Evolutionary conservation across 2,888 invertebrate genomes (phyloP).

Genomic region (Antheraea yamamai): DNA sequence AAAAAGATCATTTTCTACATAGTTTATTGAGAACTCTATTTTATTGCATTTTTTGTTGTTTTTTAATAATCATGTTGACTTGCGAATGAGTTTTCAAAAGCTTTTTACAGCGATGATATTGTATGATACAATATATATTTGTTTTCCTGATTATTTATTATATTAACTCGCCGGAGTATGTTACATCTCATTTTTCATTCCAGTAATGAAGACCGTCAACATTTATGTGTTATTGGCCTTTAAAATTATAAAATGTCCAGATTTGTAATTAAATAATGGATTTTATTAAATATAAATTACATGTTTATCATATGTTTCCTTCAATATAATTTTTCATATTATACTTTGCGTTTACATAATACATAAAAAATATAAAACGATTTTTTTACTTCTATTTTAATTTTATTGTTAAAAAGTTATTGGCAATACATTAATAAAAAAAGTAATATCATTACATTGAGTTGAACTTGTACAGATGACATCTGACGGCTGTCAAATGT

Average conservation of each 20-base stretch:
- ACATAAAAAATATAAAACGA: no score
- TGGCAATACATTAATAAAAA: no score
- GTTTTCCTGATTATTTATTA: not conserved
- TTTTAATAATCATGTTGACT: conserved; percentile 7
- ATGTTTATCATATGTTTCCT: no score
- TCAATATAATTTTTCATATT: no score
- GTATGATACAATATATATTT: not conserved
- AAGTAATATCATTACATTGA: not conserved
- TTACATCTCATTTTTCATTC: not conserved
- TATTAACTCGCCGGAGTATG: not conserved
- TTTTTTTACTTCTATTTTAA: no score
- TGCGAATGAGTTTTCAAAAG: not conserved
- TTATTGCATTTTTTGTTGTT: conserved; percentile 10
- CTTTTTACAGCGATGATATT: not conserved
- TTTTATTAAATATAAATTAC: no score
- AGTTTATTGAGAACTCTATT: conserved; percentile 3
- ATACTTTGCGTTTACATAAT: no score
- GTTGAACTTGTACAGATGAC: no score
- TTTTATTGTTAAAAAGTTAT: no score
- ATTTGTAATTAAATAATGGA: not conserved
- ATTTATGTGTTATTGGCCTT: not conserved
- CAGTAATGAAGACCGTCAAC: not conserved
- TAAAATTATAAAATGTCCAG: not conserved
- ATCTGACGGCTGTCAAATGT: not conserved
- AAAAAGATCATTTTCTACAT: not conserved